Evolutionary conservation across 2,888 invertebrate genomes (phyloP), one percentile per base, ranked within the genome.

Genomic region (Gymnosoma rotundatum): DNA sequence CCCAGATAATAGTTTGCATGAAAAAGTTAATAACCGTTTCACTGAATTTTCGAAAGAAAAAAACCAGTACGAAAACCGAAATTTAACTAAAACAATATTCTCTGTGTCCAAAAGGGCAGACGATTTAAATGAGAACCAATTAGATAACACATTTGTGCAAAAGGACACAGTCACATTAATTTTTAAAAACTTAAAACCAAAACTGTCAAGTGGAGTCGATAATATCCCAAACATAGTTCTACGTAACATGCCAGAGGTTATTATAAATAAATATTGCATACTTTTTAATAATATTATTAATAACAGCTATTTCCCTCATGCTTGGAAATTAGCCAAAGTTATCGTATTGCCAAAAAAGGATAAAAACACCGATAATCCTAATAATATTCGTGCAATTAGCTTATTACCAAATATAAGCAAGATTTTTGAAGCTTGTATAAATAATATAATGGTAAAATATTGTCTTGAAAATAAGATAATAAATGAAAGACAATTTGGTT

Each of bases 201-300:
- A 25, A 25, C 25, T 25, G 25, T 25, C 25, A 25, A 2, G 2
- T 2, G 25, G 4, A 25, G 25, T 4, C 25, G 25, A n/a, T n/a
- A n/a, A n/a, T n/a, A n/a, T n/a, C n/a, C n/a, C n/a, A 25, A 25
- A 25, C 25, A 25, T 25, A 25, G 25, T 25, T 25, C 25, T 25
- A 25, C 25, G 25, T 25, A 25, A 25, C 4, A 25, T 25, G 25
- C 25, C 25, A 25, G 25, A 25, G 1, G 25, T 25, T 4, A 10
- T 70, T 21, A 56, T 36, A 9, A 0, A 2, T 18, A 25, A 58
- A 72, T 58, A 72, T 21, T 4, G 48, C 16, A 58, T 20, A 20
- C 42, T 70, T 25, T 58, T 70, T n/a, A 70, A 58, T 20, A 70
- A 70, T 42, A 70, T 70, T 25, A 14, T 58, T 5, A 42, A 58